These are phyloP conservation scores for Solea solea DNA, from an alignment of 2,113 vertebrate genomes.

Conservation along the genomic window DNA sequence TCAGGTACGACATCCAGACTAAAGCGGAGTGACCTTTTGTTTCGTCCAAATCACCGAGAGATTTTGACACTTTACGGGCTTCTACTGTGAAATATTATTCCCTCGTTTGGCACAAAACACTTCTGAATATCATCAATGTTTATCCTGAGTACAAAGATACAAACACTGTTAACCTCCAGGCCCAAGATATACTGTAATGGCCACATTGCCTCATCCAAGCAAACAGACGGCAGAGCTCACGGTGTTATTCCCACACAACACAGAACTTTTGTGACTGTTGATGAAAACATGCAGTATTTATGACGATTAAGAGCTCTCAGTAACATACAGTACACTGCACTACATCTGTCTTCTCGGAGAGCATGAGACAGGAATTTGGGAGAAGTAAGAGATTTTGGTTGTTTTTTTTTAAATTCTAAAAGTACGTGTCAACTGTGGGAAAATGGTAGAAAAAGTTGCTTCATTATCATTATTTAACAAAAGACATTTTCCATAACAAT, in stretches of 20 bases:
- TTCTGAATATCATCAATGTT: background rate
- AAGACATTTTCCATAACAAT: too few relatives aligned
- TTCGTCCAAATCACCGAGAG: too few relatives aligned
- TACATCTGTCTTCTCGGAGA: too few relatives aligned
- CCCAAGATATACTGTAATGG: background rate
- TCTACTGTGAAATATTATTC: background rate
- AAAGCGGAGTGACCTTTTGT: too few relatives aligned
- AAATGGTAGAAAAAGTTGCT: too few relatives aligned
- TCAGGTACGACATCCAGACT: slow-evolving; percentile 32
- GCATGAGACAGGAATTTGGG: too few relatives aligned
- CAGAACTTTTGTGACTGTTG: background rate
- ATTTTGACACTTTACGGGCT: background rate
- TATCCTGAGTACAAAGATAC: background rate
- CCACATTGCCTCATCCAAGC: background rate
- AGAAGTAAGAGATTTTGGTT: too few relatives aligned
- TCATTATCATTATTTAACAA: too few relatives aligned
- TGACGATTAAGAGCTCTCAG: background rate
- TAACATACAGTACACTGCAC: background rate
- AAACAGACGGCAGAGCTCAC: background rate
- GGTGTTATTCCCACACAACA: background rate
- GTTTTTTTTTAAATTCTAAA: too few relatives aligned
- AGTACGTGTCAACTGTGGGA: too few relatives aligned
- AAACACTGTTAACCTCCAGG: background rate
- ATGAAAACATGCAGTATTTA: background rate
- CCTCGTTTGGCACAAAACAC: background rate